Evolutionary conservation across 2,113 vertebrate genomes (phyloP).

Genomic region (Toxotes jaculatrix): DNA sequence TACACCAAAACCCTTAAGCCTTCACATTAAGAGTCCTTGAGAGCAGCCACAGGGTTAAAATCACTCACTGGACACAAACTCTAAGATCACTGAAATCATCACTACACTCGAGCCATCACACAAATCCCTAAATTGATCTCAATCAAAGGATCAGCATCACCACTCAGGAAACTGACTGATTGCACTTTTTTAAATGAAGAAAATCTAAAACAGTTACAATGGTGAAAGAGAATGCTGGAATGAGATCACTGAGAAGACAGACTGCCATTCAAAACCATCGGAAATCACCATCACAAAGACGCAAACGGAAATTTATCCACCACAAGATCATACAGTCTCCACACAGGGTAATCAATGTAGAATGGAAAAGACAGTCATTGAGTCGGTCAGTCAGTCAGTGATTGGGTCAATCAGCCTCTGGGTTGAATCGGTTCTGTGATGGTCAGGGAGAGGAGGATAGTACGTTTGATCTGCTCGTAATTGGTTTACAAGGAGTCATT

Average conservation of each 20-base stretch:
- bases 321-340: constrained; percentile 49
- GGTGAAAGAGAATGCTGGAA: constrained; percentile 31
- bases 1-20: background rate
- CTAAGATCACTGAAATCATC: constrained; percentile 41
- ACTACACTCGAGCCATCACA: constrained; percentile 22
- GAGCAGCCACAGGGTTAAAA: constrained; percentile 64
- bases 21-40: background rate
- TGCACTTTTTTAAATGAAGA: constrained; percentile 12
- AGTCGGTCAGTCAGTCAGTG: constrained; percentile 44
- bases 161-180: constrained; percentile 22
- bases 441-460: constrained; percentile 38
- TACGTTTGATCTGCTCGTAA: constrained; percentile 62
- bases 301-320: constrained; percentile 47
- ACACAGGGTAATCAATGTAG: constrained; percentile 50
- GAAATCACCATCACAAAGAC: constrained; percentile 55
- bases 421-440: constrained; percentile 14
- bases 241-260: constrained; percentile 52
- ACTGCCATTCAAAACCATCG: constrained; percentile 38
- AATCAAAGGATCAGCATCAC: constrained; percentile 26
- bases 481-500: constrained; percentile 52
- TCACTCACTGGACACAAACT: background rate
- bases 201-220: constrained; percentile 32
- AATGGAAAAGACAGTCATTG: constrained; percentile 38
- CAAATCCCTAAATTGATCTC: constrained; percentile 19
- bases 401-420: constrained; percentile 53